Base-by-base conservation (phyloP, 1,140 invertebrate species). In the Neodiprion fabricii region DNA sequence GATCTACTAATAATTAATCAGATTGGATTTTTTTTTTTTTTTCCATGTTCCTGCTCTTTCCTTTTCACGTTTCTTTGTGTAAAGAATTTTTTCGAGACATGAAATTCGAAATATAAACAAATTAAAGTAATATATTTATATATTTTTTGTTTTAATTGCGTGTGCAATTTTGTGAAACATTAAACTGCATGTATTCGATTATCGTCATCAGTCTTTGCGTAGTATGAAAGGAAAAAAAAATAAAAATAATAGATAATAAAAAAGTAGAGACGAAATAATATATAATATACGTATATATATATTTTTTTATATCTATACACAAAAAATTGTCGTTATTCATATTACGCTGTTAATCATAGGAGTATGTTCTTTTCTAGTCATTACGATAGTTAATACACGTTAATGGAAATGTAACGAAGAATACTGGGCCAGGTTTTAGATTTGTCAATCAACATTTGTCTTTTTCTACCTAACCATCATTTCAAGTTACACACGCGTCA, bases 341-440 rank as follows among this genome's bases (percentile, higher is more conserved):
- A 61, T 61, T 11, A 61, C n/a, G 53, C 11, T 61, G n/a, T 12
- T 61, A 61, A 61, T 61, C 11, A 0, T 61, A 61, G n/a, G 11
- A 61, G n/a, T 61, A 14, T 17, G 53, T 40, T 14, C 17, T 14
- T 61, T 61, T 61, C n/a, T 61, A 61, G 4, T 14, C 11, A 8
- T 9, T 61, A 14, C 53, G 53, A 40, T 40, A 40, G 28, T 40
- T 40, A 40, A 17, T 61, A 61, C 53, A 17, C 53, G 53, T 61
- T 61, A 61, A 61, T 61, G 53, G 53, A 61, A 61, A 61, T 61
- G 53, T 61, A 61, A 61, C 53, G 53, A 61, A 61, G 53, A 61
- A 61, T 61, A 61, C 53, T 61, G 53, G 53, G 53, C 53, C 11
- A 61, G 53, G 53, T 61, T 61, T 61, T 61, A 17, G 3, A 14